A percentile compares a stretch with the other conserved stretches of the same genome.
Evolutionary conservation across 1,140 invertebrate genomes (phyloP).

Genomic region (Drosophila grimshawi): DNA sequence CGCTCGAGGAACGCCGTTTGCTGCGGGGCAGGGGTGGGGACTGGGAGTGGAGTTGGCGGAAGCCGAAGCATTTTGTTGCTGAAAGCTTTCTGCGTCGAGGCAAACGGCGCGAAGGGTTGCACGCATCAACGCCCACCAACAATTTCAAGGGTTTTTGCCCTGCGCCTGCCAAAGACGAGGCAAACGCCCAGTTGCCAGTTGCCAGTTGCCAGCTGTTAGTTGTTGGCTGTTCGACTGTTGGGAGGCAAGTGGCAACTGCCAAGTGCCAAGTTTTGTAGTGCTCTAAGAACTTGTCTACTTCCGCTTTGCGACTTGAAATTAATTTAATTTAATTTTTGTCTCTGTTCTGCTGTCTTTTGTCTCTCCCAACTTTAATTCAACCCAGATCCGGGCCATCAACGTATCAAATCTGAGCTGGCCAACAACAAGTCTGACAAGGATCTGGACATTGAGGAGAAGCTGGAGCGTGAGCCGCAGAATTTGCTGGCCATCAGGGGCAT

Average conservation of each 20-base stretch:
- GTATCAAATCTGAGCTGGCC: conserved; percentile 86
- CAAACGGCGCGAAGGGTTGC: conserved; percentile 66
- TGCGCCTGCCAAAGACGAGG: conserved; percentile 30
- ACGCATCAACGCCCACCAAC: conserved; percentile 83
- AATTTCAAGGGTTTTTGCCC: conserved; percentile 78
- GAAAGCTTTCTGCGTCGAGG: conserved; percentile 70
- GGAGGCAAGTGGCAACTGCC: conserved; percentile 33
- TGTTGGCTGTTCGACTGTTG: conserved; percentile 31
- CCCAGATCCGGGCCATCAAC: conserved; percentile 68
- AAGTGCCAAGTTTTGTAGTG: conserved; percentile 49
- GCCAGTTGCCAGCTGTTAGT: conserved; percentile 43
- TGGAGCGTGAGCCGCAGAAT: conserved; percentile 88
- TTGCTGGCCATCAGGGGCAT: conserved; percentile 65
- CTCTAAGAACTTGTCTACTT: conserved; percentile 75
- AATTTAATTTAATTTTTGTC: conserved; percentile 78
- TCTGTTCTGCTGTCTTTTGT: conserved; percentile 21
- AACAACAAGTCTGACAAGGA: conserved; percentile 85
- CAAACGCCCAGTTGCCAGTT: conserved; percentile 57
- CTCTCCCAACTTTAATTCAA: conserved; percentile 55
- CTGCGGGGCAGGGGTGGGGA: neutral
- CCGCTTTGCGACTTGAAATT: conserved; percentile 69
- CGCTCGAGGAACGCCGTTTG: neutral
- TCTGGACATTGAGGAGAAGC: conserved; percentile 85
- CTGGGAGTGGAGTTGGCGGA: conserved; percentile 56
- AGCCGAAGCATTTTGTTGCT: conserved; percentile 79